Evolutionary conservation across 2,113 vertebrate genomes (phyloP), one percentile per base, ranked within the genome.

Genomic region (Morone chrysops): DNA sequence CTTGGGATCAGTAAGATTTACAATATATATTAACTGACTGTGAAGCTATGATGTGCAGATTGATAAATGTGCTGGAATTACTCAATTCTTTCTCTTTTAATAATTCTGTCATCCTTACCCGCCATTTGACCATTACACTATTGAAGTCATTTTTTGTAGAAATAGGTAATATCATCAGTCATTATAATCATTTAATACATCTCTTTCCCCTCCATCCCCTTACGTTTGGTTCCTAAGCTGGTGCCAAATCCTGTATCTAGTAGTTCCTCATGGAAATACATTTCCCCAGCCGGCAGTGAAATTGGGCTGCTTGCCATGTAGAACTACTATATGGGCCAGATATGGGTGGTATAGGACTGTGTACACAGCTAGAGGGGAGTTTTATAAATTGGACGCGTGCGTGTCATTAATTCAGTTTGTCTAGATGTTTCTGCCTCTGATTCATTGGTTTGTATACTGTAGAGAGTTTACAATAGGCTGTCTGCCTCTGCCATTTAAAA

Each of bases 171-270:
- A 94, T 92, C 94, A 94, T 95, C 92, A 93, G 89, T 95, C 94
- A 94, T 93, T 92, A 87, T 93, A 94, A 95, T 94, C 93, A 95
- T 94, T 96, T 95, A 94, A 95, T 96, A 90, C 92, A 96, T 95
- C 94, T 95, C 78, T 80, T 81, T 84, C 65, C 63, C 45, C 75
- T 80, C 71, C 13, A 40, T 80, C 57, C 79, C 81, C 83, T 81
- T 92, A 73, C 84, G 86, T 81, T 88, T 75, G 83, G 81, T 85
- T 90, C 80, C 84, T 87, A 81, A 89, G 81, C 79, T 57, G 50
- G 51, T 90, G 92, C 90, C 91, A 89, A 88, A 90, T 83, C 76
- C 38, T 69, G 76, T 86, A 88, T 93, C 86, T 91, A 45, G 65
- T 57, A 71, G 68, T 77, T 88, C 72, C 66, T 85, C 56, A 45